Evolutionary conservation across 2,888 invertebrate genomes (phyloP).

Genomic region (Agelastica alni): DNA sequence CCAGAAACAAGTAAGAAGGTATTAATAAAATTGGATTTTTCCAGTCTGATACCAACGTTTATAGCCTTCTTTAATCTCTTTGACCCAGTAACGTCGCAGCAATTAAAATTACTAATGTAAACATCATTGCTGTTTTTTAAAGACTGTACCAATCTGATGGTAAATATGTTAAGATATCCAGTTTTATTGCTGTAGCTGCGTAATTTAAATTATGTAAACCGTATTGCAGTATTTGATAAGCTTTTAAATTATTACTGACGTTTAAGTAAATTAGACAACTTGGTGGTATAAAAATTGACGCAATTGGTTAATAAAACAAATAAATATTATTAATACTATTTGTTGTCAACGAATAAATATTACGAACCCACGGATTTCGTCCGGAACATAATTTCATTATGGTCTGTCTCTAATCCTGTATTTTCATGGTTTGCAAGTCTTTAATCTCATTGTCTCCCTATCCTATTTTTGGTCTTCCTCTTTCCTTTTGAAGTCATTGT

Average conservation of each 20-base stretch:
- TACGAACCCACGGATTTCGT: too few species aligned
- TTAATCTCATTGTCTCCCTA: too few species aligned
- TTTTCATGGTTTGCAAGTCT: too few species aligned
- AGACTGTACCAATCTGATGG: constrained; percentile 72
- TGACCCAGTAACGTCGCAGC: constrained; percentile 92
- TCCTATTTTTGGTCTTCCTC: too few species aligned
- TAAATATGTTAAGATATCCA: constrained; percentile 87
- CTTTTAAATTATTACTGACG: constrained; percentile 68
- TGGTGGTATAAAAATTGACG: too few species aligned
- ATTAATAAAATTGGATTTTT: constrained; percentile 89
- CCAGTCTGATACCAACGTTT: constrained; percentile 72
- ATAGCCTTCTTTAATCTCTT: constrained; percentile 78
- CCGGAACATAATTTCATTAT: too few species aligned
- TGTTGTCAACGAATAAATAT: too few species aligned
- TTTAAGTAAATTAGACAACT: constrained; percentile 55
- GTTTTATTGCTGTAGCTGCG: constrained; percentile 81
- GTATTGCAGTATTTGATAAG: constrained; percentile 74
- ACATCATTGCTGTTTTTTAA: constrained; percentile 51
- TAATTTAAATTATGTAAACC: constrained; percentile 78
- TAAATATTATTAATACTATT: too few species aligned
- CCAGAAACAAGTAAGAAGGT: too few species aligned
- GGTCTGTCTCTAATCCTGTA: too few species aligned
- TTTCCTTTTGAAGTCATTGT: too few species aligned
- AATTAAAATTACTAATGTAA: constrained; percentile 62
- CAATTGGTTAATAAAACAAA: too few species aligned